Conservation (phyloP, 2,888 invertebrate genomes). For the Piscicola geometra region DNA sequence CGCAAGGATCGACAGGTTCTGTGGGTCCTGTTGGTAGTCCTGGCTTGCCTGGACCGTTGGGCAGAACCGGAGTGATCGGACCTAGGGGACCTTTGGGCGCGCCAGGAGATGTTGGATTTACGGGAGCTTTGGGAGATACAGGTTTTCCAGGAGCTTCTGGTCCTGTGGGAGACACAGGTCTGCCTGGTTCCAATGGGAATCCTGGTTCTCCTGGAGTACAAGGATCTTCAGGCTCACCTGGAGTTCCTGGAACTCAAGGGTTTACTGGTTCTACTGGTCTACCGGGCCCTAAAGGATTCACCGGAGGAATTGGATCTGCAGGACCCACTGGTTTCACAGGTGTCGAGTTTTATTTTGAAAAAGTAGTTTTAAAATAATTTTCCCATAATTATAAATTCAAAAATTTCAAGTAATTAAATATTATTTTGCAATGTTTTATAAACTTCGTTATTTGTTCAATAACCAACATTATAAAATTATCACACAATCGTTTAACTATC, state of each 20-base stretch:
- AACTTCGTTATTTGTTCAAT: neutral
- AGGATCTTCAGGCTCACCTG: conserved; percentile 39
- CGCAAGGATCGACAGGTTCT: neutral
- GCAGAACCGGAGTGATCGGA: conserved; percentile 20
- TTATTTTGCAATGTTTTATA: too few species aligned
- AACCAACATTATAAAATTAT: too few species aligned
- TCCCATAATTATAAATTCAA: too few species aligned
- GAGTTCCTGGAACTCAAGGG: conserved; percentile 40
- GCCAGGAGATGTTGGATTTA: neutral
- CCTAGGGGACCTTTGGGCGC: neutral
- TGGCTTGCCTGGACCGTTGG: neutral
- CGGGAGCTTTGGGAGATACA: conserved; percentile 28
- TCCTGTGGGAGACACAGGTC: conserved; percentile 21
- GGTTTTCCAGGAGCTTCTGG: conserved; percentile 27
- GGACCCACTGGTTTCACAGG: conserved; percentile 34
- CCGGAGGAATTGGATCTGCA: conserved; percentile 23
- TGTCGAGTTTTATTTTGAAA: too few species aligned
- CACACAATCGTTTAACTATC: too few species aligned
- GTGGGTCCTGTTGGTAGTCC: neutral
- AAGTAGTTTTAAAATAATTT: too few species aligned
- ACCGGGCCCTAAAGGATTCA: conserved; percentile 5
- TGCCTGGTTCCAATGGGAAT: conserved; percentile 27
- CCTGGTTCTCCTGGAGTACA: conserved; percentile 53
- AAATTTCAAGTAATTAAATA: too few species aligned
- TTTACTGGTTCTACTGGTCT: conserved; percentile 34